phyloP scores from a whole-genome alignment of 1,140 invertebrate genomes.

The Bicyclus anynana region DNA sequence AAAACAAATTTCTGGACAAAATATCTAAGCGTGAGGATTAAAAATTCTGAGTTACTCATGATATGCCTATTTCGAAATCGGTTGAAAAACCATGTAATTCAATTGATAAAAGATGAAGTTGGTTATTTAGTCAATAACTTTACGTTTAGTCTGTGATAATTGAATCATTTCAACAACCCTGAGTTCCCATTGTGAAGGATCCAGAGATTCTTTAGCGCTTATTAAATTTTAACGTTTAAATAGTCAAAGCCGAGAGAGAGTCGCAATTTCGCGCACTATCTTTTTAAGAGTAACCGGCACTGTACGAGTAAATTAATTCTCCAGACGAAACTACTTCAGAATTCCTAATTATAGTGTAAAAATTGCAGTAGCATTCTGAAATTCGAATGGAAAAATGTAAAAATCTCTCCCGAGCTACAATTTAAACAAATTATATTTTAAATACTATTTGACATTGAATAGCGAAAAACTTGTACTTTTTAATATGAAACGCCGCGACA shows the following conservation, averaged over 20 bases:
- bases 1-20: too few relatives aligned
- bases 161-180: slow-evolving; percentile 8
- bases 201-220: slow-evolving; percentile 9
- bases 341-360: background rate
- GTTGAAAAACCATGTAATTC: too few relatives aligned
- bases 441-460: background rate
- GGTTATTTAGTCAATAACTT: too few relatives aligned
- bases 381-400: background rate
- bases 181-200: background rate
- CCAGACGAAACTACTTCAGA: slow-evolving; percentile 1
- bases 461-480: background rate
- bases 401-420: background rate
- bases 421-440: background rate
- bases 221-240: slow-evolving; percentile 17
- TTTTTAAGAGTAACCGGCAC: slow-evolving; percentile 4
- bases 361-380: background rate
- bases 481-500: background rate
- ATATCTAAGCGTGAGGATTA: too few relatives aligned
- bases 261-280: slow-evolving; percentile 1
- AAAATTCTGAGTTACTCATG: too few relatives aligned
- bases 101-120: too few relatives aligned
- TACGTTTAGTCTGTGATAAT: background rate
- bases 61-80: too few relatives aligned
- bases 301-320: background rate
- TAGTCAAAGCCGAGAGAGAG: background rate